Evolutionary conservation across 2,113 vertebrate species (phyloP).

Genomic region (Elaphurus davidianus): DNA sequence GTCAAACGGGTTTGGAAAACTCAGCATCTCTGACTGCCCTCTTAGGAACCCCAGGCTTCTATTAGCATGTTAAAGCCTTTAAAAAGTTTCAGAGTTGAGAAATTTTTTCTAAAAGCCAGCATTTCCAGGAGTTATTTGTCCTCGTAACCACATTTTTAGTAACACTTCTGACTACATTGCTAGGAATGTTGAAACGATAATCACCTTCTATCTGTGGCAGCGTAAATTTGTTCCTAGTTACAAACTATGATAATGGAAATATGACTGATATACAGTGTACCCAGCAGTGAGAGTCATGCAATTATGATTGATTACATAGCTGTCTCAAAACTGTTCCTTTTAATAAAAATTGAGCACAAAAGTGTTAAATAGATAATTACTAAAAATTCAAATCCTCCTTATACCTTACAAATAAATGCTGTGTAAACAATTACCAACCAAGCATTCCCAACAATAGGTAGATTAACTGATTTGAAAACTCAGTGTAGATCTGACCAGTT

Average conservation of each 20-base stretch:
- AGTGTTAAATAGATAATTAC: not conserved
- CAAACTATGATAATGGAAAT: not conserved
- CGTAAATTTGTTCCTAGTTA: not conserved
- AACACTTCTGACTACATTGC: not conserved
- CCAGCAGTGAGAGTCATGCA: not conserved
- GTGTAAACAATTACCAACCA: not conserved
- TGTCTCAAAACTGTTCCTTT: not conserved
- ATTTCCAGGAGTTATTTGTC: not conserved
- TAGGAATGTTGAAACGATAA: slow-evolving; percentile 23
- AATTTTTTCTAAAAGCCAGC: not conserved
- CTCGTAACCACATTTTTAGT: not conserved
- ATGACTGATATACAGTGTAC: not conserved
- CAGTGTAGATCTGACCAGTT: not conserved
- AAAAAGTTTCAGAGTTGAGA: not conserved
- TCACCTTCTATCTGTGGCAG: not conserved
- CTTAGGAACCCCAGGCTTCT: not conserved
- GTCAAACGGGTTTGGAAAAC: not conserved
- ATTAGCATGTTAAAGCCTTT: slow-evolving; percentile 37
- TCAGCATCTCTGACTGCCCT: not conserved
- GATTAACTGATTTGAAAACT: not conserved
- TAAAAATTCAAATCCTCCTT: not conserved
- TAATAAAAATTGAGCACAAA: not conserved
- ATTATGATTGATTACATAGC: not conserved
- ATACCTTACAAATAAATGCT: not conserved
- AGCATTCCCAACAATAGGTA: not conserved